Base-by-base conservation (phyloP, 1,140 invertebrate species). In the Helicoverpa zea region DNA sequence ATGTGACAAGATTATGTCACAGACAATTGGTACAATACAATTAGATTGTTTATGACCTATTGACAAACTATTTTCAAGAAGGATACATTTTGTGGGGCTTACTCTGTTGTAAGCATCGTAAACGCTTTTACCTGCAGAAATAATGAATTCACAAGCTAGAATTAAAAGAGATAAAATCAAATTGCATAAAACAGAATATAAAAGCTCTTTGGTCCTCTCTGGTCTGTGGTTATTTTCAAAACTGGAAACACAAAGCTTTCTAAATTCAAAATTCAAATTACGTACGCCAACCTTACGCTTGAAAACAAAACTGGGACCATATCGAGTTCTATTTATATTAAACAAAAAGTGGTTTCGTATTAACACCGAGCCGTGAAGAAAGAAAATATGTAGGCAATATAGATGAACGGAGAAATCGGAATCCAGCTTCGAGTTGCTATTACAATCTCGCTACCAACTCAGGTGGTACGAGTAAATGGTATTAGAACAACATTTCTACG, bases 261-360 rank as follows among this genome's bases (percentile, higher is more conserved):
- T 35, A 35, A 35, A 63, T 30, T 63, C 59, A 12, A 66, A 49
- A 66, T 47, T 66, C 63, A 66, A 66, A 66, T 64, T 43, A 43
- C 35, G 43, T 47, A 49, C 30, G 59, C 13, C 29, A 63, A 30
- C 29, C 23, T 13, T n/a, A 63, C 29, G 59, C 29, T 30, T 66
- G 63, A 66, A 66, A 49, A 66, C 47, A 49, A 43, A 66, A 66
- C 43, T 49, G 10, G 63, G 18, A 49, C 30, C 30, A 49, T 66
- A 66, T 66, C 16, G 63, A 11, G 63, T 66, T 66, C 63, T 49
- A 66, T 66, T 66, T 49, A 66, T 66, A 66, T 66, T 66, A 66
- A 64, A 66, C 35, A 43, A 66, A 66, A 47, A 66, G 63, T 3
- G 63, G 63, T 66, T 66, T 66, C 63, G 63, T 66, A 66, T 66